These are phyloP conservation scores for Lepus timidus DNA, from an alignment of 2,113 vertebrate species.

Conservation along the genomic window DNA sequence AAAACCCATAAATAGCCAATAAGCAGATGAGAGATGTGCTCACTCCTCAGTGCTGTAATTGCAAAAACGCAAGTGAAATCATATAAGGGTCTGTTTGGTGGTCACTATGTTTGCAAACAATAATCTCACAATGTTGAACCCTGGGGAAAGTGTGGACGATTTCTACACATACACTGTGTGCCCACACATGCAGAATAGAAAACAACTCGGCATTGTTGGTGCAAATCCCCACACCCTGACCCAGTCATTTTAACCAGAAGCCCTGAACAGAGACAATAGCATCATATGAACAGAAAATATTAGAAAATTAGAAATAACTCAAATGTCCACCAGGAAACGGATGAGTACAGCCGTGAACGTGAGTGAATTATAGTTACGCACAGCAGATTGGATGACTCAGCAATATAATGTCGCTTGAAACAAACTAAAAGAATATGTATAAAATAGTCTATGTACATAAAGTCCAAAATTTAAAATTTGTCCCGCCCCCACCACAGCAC, in stretches of 20 bases:
- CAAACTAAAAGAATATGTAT: not conserved
- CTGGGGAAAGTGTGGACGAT: not conserved
- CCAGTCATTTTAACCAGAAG: not conserved
- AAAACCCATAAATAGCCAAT: not conserved
- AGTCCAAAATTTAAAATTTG: conserved; percentile 33
- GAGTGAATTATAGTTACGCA: not conserved
- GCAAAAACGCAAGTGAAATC: conserved; percentile 6
- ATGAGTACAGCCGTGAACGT: not conserved
- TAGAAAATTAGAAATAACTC: not conserved
- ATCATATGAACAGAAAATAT: not conserved
- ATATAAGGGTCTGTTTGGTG: not conserved
- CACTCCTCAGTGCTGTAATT: not conserved
- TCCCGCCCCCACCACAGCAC: conserved; percentile 43
- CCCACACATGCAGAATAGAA: not conserved
- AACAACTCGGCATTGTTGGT: not conserved
- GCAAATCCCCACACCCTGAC: not conserved
- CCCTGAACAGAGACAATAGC: not conserved
- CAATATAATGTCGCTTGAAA: not conserved
- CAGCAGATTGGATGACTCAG: not conserved
- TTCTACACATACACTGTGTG: not conserved
- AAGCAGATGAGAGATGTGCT: not conserved
- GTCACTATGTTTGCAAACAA: not conserved
- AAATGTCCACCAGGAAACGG: not conserved
- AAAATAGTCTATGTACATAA: not conserved
- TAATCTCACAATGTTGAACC: not conserved